These are phyloP conservation scores for Eciton burchellii DNA, from an alignment of 1,140 invertebrate genomes.

Conservation along the genomic window DNA sequence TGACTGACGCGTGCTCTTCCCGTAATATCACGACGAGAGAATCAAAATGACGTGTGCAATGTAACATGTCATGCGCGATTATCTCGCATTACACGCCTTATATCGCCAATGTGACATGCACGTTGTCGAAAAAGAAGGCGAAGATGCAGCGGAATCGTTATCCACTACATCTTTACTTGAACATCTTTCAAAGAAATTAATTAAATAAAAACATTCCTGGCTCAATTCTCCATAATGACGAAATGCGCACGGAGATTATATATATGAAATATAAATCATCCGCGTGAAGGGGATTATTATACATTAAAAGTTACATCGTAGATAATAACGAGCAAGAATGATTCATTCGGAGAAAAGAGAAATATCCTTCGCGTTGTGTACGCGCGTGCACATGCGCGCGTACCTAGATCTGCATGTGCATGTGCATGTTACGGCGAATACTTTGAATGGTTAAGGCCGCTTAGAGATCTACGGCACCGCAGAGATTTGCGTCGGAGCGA, in stretches of 20 bases:
- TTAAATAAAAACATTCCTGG: not conserved
- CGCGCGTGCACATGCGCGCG: not conserved
- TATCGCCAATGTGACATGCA: not conserved
- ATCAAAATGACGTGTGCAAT: slow-evolving; percentile 46
- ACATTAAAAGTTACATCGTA: not conserved
- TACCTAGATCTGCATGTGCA: not conserved
- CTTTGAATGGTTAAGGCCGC: slow-evolving; percentile 43
- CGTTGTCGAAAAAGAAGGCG: not conserved
- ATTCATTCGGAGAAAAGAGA: not conserved
- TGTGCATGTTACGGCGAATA: slow-evolving; percentile 1
- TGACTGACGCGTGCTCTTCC: slow-evolving; percentile 9
- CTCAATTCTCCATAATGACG: not conserved
- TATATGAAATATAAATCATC: not conserved
- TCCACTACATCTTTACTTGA: not conserved
- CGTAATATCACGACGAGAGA: not conserved
- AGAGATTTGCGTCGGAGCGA: slow-evolving; percentile 42
- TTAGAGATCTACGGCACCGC: slow-evolving; percentile 43
- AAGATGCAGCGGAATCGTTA: not conserved
- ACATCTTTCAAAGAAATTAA: not conserved
- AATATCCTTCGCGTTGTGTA: not conserved
- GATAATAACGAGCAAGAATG: not conserved
- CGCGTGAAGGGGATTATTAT: not conserved
- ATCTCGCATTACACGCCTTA: slow-evolving; percentile 1
- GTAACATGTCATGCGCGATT: slow-evolving; percentile 16
- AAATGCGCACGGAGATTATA: not conserved